Conservation (phyloP, 92 coral and sea anemone species). For the Desmophyllum pertusum region DNA sequence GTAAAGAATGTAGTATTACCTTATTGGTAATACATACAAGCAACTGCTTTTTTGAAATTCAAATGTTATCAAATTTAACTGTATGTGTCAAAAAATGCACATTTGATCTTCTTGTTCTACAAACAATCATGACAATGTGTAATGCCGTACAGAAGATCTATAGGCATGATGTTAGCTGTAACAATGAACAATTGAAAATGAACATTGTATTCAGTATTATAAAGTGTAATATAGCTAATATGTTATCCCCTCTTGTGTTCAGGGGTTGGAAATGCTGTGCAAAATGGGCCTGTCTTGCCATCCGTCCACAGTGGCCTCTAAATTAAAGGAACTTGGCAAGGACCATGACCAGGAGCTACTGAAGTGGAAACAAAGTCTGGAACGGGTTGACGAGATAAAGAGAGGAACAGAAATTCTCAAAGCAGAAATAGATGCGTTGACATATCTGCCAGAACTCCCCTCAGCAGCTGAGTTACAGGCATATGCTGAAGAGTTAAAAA, state of each 20-base stretch:
- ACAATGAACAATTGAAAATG: neutral
- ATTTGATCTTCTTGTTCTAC: too few species aligned
- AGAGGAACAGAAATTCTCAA: neutral
- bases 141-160: constrained; percentile 1
- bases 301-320: constrained; percentile 10
- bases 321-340: constrained; percentile 14
- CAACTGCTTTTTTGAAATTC: too few species aligned
- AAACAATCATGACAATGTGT: too few species aligned
- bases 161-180: neutral
- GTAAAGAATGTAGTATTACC: too few species aligned
- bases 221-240: constrained; percentile 15
- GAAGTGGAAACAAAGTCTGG: neutral
- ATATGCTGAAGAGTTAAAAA: too few species aligned
- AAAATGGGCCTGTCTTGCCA: constrained; percentile 15
- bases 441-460: constrained; percentile 20
- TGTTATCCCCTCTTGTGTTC: neutral
- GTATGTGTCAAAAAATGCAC: too few species aligned
- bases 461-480: neutral
- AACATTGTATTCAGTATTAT: neutral
- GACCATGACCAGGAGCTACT: neutral
- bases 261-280: constrained; percentile 34
- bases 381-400: neutral
- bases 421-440: neutral
- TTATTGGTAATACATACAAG: neutral
- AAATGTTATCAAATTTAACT: too few species aligned